Evolutionary conservation across 2,888 invertebrate species (phyloP), one percentile per base, ranked within the genome.

Genomic region (Acrocyrtus sp.): DNA sequence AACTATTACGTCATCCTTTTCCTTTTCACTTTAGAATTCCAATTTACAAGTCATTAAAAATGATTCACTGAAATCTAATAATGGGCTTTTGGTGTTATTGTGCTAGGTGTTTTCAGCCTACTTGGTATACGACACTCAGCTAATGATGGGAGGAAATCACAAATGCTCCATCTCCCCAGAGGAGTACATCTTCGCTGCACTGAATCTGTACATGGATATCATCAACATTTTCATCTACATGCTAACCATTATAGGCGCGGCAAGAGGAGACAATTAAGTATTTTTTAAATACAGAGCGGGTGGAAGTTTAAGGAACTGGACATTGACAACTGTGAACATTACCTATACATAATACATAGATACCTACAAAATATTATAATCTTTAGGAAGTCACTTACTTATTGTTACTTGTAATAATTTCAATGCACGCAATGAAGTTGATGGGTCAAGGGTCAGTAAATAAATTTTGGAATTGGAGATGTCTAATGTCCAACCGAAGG

Each of bases 111-210:
- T 97, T 86, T 94, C 93, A 0, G 84, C 95, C 62, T 97, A 95
- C 85, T 86, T 96, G 58, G 89, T 96, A 15, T 94, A 94, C 84
- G 96, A 96, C 85, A 96, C 95, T 0, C 96, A 96, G 85, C 76
- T 88, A 81, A 95, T 96, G 93, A 87, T 96, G 84, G 96, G 95
- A 3, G 95, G 95, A 12, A 91, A 91, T 39, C 96, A 97, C 86
- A 94, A 93, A n/a, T 58, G 47, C 17, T 45, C 68, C 29, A 58
- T 72, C 8, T 56, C 62, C 19, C 60, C 61, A 4, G 60, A 61
- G 24, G 96, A 96, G 83, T 96, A 96, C 84, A 92, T 96, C 81
- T 96, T 96, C 83, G 96, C 95, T 0, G 93, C 96, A 0, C 88
- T 96, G 56, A 96, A 92, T 84, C 26, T 65, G n/a, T 65, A 72